A percentile compares a stretch with the other conserved stretches of the same genome.
These are phyloP conservation scores for Microcebus murinus DNA, from an alignment of 2,113 vertebrate species.

Conservation along the genomic window DNA sequence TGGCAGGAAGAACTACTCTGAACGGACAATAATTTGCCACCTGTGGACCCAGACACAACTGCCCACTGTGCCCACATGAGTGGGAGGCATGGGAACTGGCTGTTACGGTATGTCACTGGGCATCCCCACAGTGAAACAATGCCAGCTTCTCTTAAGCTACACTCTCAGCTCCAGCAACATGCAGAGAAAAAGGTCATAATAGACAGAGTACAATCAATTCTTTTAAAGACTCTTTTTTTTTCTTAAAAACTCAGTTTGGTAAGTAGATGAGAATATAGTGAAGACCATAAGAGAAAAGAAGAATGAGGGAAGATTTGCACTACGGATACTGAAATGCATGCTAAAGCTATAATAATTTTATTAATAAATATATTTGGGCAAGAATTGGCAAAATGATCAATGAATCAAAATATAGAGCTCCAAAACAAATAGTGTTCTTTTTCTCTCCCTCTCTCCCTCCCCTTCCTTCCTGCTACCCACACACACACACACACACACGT, in stretches of 20 bases:
- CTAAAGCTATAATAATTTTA: neutral
- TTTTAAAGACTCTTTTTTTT: neutral
- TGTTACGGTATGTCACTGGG: neutral
- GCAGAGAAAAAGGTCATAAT: neutral
- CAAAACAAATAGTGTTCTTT: neutral
- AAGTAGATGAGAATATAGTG: neutral
- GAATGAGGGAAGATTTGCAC: neutral
- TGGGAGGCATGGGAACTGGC: rapidly evolving
- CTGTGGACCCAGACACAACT: neutral
- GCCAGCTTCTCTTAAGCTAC: neutral
- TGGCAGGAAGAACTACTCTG: neutral
- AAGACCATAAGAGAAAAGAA: neutral
- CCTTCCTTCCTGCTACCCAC: neutral
- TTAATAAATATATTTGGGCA: neutral
- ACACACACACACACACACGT: too few species aligned
- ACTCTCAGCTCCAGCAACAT: neutral
- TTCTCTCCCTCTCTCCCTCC: neutral
- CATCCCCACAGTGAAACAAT: neutral
- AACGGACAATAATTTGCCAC: neutral
- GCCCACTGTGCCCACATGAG: neutral
- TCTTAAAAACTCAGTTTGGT: neutral
- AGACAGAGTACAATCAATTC: neutral
- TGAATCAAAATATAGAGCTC: neutral
- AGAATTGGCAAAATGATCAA: neutral
- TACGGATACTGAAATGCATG: neutral